These are phyloP conservation scores for Slavum lentiscoides DNA, from an alignment of 2,888 invertebrate species.

Conservation along the genomic window DNA sequence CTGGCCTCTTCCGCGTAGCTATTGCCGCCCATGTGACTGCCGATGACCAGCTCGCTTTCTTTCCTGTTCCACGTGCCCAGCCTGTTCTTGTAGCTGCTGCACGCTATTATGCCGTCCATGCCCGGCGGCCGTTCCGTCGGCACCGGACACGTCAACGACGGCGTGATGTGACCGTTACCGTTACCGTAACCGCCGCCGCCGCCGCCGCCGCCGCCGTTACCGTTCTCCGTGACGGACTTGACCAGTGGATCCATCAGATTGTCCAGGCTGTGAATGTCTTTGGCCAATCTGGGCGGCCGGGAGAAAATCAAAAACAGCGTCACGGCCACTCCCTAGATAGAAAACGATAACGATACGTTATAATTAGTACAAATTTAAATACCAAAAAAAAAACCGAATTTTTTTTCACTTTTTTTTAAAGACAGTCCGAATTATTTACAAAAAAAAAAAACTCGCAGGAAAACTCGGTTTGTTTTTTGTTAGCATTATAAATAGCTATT, in stretches of 20 bases:
- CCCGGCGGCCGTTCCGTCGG: constrained; percentile 69
- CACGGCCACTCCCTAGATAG: constrained; percentile 60
- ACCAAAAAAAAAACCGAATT: too few species aligned
- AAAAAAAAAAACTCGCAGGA: too few species aligned
- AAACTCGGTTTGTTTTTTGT: too few species aligned
- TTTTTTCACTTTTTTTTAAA: too few species aligned
- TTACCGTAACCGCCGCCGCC: constrained; percentile 17
- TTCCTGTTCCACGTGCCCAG: constrained; percentile 62
- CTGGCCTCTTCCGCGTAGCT: constrained; percentile 62
- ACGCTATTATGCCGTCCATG: constrained; percentile 75
- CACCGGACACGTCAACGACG: constrained; percentile 56
- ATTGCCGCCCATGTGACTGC: constrained; percentile 64
- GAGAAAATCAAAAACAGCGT: constrained; percentile 60
- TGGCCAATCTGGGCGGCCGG: constrained; percentile 60
- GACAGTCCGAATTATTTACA: too few species aligned
- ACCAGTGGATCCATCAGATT: constrained; percentile 56
- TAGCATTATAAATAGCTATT: too few species aligned
- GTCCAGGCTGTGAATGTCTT: constrained; percentile 59
- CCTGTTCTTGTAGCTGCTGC: constrained; percentile 75
- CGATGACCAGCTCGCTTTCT: constrained; percentile 57
- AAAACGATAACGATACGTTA: too few species aligned
- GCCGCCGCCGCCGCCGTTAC: constrained; percentile 48
- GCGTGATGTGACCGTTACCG: constrained; percentile 36
- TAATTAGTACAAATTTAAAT: too few species aligned
- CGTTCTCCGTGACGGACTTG: constrained; percentile 47